Evolutionary conservation across 2,113 vertebrate species (phyloP).

Genomic region (Bambusicola thoracicus): DNA sequence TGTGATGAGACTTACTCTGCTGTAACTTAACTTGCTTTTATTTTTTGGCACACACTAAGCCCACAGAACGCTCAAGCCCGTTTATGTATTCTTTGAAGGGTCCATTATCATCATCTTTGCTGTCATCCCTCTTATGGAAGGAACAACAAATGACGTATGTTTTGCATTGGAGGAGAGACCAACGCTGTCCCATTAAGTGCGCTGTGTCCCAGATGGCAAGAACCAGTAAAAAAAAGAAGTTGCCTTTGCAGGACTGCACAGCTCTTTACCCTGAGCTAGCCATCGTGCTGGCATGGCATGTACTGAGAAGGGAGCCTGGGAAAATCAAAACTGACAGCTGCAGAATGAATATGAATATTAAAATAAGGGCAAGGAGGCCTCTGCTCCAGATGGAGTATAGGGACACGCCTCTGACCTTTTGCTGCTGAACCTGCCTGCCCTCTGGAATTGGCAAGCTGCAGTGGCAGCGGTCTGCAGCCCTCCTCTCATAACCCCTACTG

Average conservation of each 20-base stretch:
- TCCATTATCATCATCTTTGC: not conserved
- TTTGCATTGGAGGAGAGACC: not conserved
- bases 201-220: not conserved
- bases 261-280: not conserved
- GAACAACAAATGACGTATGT: not conserved
- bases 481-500: not conserved
- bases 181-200: not conserved
- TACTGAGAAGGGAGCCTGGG: not conserved
- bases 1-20: not conserved
- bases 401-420: not conserved
- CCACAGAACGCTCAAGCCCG: not conserved
- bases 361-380: not conserved
- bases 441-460: not conserved
- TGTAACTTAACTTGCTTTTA: not conserved
- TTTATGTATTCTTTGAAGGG: not conserved
- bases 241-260: not conserved
- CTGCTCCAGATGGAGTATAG: not conserved
- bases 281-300: not conserved
- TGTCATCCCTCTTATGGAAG: not conserved
- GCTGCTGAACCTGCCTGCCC: not conserved
- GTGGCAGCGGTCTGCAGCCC: not conserved
- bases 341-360: not conserved
- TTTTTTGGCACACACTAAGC: not conserved
- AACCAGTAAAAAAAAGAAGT: not conserved
- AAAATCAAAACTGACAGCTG: slow-evolving; percentile 4